Percentiles rank a stretch among this genome's conserved stretches.
Evolutionary conservation across 2,113 vertebrate species (phyloP).

Genomic region (Chloebia gouldiae): DNA sequence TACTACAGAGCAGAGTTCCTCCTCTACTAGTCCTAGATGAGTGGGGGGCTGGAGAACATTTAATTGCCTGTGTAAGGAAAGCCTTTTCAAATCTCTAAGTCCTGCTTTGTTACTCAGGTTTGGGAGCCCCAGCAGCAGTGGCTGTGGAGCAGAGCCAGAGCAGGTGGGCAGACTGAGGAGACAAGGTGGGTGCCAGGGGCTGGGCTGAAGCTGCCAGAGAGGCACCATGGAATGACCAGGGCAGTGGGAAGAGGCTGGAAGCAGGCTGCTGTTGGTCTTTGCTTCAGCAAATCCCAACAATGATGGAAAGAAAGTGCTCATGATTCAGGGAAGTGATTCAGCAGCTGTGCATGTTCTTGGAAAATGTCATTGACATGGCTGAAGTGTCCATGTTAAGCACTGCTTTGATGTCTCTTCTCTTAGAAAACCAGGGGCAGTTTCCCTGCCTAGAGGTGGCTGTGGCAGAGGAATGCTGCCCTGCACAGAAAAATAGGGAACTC

Average conservation of each 20-base stretch:
- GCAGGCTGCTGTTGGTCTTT: background rate
- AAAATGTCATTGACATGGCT: background rate
- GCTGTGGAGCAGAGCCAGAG: background rate
- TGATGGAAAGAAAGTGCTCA: rapidly evolving
- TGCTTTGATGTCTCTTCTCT: background rate
- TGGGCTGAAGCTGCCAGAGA: background rate
- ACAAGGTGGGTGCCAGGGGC: background rate
- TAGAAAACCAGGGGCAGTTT: background rate
- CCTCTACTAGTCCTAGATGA: rapidly evolving
- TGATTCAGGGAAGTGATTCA: background rate
- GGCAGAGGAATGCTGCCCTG: background rate
- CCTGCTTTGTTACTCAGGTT: background rate
- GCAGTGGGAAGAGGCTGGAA: background rate
- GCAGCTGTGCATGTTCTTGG: rapidly evolving
- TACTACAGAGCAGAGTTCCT: background rate
- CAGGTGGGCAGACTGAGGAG: background rate
- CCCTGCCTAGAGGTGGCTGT: background rate
- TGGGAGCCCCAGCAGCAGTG: background rate
- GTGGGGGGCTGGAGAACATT: background rate
- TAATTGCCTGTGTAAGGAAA: background rate
- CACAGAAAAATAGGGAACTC: background rate
- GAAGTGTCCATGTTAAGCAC: background rate
- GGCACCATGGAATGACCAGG: rapidly evolving
- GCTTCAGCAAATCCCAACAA: rapidly evolving
- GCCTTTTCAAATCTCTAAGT: background rate